Base-by-base conservation (phyloP, 2,113 vertebrate species). In the Uropsilus gracilis region DNA sequence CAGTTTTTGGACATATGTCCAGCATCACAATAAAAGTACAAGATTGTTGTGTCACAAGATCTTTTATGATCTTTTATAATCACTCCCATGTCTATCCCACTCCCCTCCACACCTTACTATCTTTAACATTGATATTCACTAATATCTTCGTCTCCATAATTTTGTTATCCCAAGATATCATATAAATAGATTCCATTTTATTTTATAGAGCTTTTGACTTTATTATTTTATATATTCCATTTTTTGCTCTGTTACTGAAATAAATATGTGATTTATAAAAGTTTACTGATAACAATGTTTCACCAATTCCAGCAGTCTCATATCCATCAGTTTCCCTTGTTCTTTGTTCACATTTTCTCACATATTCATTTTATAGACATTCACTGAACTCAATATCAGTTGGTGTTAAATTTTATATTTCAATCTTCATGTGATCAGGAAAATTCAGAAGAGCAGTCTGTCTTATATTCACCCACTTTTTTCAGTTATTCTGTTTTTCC, bases 341-440 rank as follows among this genome's bases (percentile, higher is more conserved):
- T 30, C 8, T n/a, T n/a, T 42, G 13, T 0, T 17, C 7, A 16
- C 2, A 30, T 66, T 73, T 10, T 53, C 63, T 72, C 72, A 18
- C 86, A 2, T 44, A 66, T 39, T 92, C 16, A 34, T 66, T 86
- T 34, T 72, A 6, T 20, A 39, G 69, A 26, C 34, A 7, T 39
- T 12, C 50, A 22, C 9, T 44, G 46, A 39, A 77, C 46, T 81
- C 10, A 50, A 5, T 8, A 72, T 86, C 55, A 73, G 5, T 55
- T 53, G n/a, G 48, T 89, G 12, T 26, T 88, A 61, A 39, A 24
- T 6, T 85, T 83, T 88, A 86, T 86, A 2, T 82, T 90, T 92
- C 34, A 82, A 17, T 11, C 24, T 42, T 57, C 57, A 61, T n/a
- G 63, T 53, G 68, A 66, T 30, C 18, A 20, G 75, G 44, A 90